Evolutionary conservation across 2,113 vertebrate species (phyloP).

Genomic region (Polypterus senegalus): DNA sequence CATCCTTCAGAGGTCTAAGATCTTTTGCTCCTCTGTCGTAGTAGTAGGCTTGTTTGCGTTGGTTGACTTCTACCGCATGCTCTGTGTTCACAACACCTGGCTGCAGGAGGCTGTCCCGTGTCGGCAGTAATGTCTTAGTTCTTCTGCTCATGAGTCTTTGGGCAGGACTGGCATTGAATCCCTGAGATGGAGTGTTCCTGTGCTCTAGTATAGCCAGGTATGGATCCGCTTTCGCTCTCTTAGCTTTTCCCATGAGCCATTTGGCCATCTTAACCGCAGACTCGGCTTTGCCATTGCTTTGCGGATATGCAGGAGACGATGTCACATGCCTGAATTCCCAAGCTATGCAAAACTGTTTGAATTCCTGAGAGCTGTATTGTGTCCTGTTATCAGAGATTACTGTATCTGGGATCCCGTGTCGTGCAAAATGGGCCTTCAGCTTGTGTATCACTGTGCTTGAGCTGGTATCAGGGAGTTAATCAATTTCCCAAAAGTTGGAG

Average conservation of each 20-base stretch:
- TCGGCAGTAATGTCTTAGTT: no score
- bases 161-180: no score
- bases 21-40: no score
- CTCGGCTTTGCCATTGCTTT: constrained; percentile 4
- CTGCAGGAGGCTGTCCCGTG: no score
- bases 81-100: no score
- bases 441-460: background rate
- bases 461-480: background rate
- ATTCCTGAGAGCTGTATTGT: no score
- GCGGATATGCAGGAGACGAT: background rate
- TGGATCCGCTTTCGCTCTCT: background rate
- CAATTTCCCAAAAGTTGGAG: constrained; percentile 1
- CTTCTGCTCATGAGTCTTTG: no score
- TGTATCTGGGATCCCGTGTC: constrained; percentile 4
- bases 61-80: no score
- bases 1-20: no score
- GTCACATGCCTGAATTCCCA: constrained; percentile 7
- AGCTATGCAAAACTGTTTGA: background rate
- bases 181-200: background rate
- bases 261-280: constrained; percentile 7
- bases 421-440: background rate
- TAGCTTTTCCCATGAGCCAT: constrained; percentile 1
- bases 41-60: no score
- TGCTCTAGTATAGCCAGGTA: constrained; percentile 2
- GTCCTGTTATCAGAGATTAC: background rate